Conservation (phyloP, 2,113 vertebrate species). For the Zosterops lateralis region DNA sequence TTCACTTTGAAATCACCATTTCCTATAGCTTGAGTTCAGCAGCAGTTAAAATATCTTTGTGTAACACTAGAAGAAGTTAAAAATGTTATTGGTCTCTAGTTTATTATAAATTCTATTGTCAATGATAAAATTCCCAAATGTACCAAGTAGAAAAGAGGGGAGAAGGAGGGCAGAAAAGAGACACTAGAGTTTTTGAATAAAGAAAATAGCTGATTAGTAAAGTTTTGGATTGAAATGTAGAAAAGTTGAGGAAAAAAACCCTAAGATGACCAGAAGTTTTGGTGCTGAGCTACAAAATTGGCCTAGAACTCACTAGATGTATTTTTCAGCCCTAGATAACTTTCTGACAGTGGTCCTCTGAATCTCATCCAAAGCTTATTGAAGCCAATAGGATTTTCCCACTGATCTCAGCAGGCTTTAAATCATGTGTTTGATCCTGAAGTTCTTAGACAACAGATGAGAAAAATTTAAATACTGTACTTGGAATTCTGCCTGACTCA, state of each 20-base stretch:
- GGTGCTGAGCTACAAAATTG: not conserved
- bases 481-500: not conserved
- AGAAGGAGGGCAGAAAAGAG: not conserved
- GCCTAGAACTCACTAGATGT: not conserved
- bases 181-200: not conserved
- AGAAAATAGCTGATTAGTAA: not conserved
- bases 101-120: not conserved
- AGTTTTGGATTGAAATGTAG: not conserved
- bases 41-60: slow-evolving; percentile 48
- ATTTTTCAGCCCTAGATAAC: not conserved
- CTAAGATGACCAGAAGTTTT: not conserved
- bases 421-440: not conserved
- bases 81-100: not conserved
- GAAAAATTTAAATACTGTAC: not conserved
- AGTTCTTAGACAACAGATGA: not conserved
- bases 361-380: not conserved
- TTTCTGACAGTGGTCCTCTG: not conserved
- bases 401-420: not conserved
- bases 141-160: not conserved
- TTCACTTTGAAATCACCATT: not conserved
- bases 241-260: not conserved
- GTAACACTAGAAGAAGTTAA: not conserved
- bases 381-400: slow-evolving; percentile 6
- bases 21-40: slow-evolving; percentile 45
- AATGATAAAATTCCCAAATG: not conserved